Base-by-base conservation (phyloP, 2,888 invertebrate genomes). In the Diaphora mendica region DNA sequence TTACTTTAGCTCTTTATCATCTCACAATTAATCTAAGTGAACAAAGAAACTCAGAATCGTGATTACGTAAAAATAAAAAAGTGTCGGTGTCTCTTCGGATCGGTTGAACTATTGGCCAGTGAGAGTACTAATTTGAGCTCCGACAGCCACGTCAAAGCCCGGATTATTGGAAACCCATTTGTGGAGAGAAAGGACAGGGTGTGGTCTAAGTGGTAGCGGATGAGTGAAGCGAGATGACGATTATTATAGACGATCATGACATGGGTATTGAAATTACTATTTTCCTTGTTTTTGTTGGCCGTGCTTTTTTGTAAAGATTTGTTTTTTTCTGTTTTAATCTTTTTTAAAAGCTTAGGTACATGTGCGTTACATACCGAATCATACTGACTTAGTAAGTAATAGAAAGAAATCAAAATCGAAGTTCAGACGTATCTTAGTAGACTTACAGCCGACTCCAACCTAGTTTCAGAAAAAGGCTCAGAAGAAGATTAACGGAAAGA, bases 101-200 rank as follows among this genome's bases (percentile, higher is more conserved):
- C 68, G 67, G 66, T 69, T 76, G 71, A 74, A 82, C 79, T 80
- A 79, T 77, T 62, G 74, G 75, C 59, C 66, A 39, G 33, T 33
- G 33, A 33, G 75, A 74, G 80, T 72, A 80, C 79, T 81, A 84
- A 84, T 84, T 81, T 79, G 73, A 81, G 83, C 77, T 78, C 68
- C 76, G 80, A 83, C 81, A 79, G 77, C 72, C 79, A 85, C 87
- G 85, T 85, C 87, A 84, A 82, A 84, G 87, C 85, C 79, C 74
- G 88, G 91, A 90, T 92, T 92, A 92, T 91, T 88, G 91, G 92
- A 89, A 91, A 92, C 88, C 88, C 90, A 91, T 91, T 92, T 91
- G 90, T 80, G 87, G 81, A 72, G 79, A 69, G 74, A 72, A 75
- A 77, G 74, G 51, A 39, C 33, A 66, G 73, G 82, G 73, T 33